phyloP scores from a whole-genome alignment of 2,113 vertebrate genomes.

The Xenus cinereus region DNA sequence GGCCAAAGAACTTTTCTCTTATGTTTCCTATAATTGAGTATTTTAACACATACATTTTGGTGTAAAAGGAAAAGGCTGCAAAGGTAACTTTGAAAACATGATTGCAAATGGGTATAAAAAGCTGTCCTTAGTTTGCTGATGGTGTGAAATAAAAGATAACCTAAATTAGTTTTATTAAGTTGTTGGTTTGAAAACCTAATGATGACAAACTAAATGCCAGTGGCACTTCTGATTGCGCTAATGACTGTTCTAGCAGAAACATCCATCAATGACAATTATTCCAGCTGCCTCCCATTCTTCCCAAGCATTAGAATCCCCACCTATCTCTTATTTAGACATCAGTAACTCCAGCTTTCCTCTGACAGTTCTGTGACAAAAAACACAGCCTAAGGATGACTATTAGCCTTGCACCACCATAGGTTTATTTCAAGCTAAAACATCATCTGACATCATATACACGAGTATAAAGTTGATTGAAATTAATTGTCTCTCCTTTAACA shows the following conservation, averaged over 20 bases:
- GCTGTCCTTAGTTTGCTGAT: not conserved
- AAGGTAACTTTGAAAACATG: not conserved
- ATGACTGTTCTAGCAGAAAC: not conserved
- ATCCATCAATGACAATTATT: not conserved
- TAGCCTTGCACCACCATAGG: not conserved
- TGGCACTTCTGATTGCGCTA: not conserved
- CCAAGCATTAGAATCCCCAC: not conserved
- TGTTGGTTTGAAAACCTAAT: not conserved
- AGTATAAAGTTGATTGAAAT: not conserved
- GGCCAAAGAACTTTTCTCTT: not conserved
- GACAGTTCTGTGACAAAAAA: not conserved
- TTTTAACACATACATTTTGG: not conserved
- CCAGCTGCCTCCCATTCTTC: not conserved
- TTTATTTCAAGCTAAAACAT: not conserved
- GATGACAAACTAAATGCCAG: not conserved
- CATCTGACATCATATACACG: not conserved
- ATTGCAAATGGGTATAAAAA: not conserved
- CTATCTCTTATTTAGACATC: not conserved
- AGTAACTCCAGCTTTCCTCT: not conserved
- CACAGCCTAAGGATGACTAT: not conserved
- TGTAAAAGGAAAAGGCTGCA: not conserved
- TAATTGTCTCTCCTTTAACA: not conserved
- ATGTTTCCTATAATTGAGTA: not conserved
- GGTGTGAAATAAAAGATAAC: not conserved
- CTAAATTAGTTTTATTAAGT: not conserved